These are phyloP conservation scores for Malurus elegans DNA, from an alignment of 2,113 vertebrate genomes.

Conservation along the genomic window DNA sequence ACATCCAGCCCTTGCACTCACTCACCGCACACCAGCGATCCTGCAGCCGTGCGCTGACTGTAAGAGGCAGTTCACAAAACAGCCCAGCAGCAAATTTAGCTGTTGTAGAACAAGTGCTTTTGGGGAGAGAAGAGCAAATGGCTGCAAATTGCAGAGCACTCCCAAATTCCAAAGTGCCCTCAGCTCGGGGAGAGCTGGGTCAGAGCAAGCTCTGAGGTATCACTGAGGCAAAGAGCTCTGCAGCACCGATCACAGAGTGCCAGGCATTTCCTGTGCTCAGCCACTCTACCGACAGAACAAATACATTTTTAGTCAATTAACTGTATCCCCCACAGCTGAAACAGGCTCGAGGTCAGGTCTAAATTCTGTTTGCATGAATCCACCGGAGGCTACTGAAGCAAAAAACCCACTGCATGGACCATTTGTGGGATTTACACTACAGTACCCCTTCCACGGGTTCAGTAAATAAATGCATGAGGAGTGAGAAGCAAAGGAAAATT, in stretches of 20 bases:
- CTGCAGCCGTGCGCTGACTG: neutral
- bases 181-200: neutral
- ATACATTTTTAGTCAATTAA: slow-evolving; percentile 10
- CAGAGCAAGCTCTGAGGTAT: neutral
- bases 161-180: neutral
- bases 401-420: neutral
- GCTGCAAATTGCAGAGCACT: neutral
- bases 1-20: neutral
- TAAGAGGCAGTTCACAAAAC: neutral
- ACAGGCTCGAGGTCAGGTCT: neutral
- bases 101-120: neutral
- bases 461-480: slow-evolving; percentile 18
- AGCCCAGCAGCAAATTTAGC: neutral
- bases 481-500: slow-evolving; percentile 25
- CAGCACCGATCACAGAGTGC: neutral
- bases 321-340: neutral
- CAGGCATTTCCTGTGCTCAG: neutral
- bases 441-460: neutral
- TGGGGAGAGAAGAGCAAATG: neutral
- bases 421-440: neutral
- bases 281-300: neutral
- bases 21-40: neutral
- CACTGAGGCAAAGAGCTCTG: neutral
- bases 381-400: neutral
- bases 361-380: slow-evolving; percentile 10